phyloP scores from a whole-genome alignment of 53 echinoderm and acorn worm species.

The Luidia sarsii region DNA sequence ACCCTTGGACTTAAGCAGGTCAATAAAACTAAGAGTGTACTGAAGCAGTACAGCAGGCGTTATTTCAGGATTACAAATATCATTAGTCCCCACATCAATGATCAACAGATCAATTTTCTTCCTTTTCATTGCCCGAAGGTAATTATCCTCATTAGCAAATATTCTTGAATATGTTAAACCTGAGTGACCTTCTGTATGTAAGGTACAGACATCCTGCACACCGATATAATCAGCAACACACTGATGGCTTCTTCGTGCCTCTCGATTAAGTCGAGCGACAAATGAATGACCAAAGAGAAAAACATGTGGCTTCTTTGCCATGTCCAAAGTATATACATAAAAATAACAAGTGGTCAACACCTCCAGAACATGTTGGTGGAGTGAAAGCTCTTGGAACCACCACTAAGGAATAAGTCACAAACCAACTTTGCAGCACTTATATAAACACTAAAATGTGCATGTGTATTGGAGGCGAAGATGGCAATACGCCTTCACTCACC shows the following conservation, averaged over 20 bases:
- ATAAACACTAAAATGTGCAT: too few relatives aligned
- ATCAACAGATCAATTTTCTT: not conserved
- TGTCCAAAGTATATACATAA: not conserved
- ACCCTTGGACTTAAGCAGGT: not conserved
- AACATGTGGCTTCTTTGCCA: not conserved
- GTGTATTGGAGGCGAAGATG: too few relatives aligned
- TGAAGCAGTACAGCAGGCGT: constrained; percentile 12
- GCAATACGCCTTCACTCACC: too few relatives aligned
- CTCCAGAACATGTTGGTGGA: constrained; percentile 5
- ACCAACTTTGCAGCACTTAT: too few relatives aligned
- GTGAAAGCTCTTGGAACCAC: too few relatives aligned
- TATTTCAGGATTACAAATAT: constrained; percentile 2
- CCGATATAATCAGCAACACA: constrained; percentile 2
- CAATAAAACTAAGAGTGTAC: not conserved
- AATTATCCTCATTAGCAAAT: not conserved
- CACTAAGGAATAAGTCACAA: too few relatives aligned
- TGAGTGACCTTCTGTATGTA: constrained; percentile 20
- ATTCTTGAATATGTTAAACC: constrained; percentile 6
- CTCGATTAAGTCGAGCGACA: constrained; percentile 8
- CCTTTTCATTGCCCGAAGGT: constrained; percentile 15
- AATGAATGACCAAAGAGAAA: constrained; percentile 34
- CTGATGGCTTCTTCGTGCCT: constrained; percentile 5
- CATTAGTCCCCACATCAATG: constrained; percentile 29
- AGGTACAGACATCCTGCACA: constrained; percentile 4
- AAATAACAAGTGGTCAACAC: not conserved